Conservation (phyloP, 2,113 vertebrate species). For the Pongo abelii region DNA sequence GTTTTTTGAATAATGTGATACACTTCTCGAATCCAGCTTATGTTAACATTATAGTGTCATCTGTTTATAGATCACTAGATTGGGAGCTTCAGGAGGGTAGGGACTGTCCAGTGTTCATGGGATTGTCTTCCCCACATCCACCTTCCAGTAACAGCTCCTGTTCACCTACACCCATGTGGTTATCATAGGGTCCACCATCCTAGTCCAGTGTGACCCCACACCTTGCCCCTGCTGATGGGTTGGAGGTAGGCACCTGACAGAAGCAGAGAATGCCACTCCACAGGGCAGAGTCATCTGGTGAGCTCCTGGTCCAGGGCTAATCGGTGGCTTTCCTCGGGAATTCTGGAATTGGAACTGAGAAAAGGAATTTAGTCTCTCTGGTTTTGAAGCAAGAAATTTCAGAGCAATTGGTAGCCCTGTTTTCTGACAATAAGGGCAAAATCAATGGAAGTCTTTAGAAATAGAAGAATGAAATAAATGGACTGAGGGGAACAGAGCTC, state of each 20-base stretch:
- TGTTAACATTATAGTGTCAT: not conserved
- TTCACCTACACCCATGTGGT: not conserved
- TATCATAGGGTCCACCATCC: no score
- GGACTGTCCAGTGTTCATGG: not conserved
- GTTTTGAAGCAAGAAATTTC: not conserved
- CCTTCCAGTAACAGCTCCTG: not conserved
- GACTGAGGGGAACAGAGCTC: not conserved
- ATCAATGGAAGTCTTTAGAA: not conserved
- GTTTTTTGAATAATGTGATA: not conserved
- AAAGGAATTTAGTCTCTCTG: not conserved
- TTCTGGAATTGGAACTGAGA: not conserved
- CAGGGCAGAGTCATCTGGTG: not conserved
- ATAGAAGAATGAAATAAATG: not conserved
- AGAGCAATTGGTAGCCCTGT: not conserved
- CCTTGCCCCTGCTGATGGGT: not conserved
- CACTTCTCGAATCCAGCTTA: not conserved
- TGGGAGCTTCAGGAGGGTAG: not conserved
- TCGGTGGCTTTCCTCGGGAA: not conserved
- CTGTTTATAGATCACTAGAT: not conserved
- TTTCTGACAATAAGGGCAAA: not conserved
- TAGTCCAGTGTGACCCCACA: not conserved
- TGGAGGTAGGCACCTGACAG: not conserved
- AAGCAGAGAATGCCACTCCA: not conserved
- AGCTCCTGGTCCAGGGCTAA: not conserved
- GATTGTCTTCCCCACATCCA: not conserved